A percentile compares a stretch with the other conserved stretches of the same genome.
Conservation (phyloP, 2,113 vertebrate genomes). For the Megaceryle maxima region DNA sequence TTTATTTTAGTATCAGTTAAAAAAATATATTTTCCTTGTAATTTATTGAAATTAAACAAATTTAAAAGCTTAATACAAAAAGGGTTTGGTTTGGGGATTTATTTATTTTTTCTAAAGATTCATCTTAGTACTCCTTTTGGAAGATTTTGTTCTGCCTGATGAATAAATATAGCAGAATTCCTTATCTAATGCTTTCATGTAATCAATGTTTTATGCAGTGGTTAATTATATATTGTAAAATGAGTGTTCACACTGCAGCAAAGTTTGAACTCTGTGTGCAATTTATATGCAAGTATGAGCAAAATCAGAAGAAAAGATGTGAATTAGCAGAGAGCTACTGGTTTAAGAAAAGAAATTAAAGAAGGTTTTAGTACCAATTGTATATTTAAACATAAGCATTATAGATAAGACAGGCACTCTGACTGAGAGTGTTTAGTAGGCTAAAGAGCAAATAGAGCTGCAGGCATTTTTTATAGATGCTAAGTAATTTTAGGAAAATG, state of each 20-base stretch:
- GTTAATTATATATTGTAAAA: slow-evolving; percentile 5
- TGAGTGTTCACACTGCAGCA: neutral
- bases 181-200: neutral
- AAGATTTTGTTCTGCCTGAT: neutral
- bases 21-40: neutral
- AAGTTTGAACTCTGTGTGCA: neutral
- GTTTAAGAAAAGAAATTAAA: neutral
- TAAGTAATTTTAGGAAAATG: neutral
- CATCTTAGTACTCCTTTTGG: neutral
- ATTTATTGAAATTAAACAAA: neutral
- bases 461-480: neutral
- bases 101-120: rapidly evolving
- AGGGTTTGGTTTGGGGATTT: neutral
- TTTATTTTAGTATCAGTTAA: neutral
- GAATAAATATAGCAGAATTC: neutral
- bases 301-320: neutral
- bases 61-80: neutral
- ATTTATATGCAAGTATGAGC: neutral
- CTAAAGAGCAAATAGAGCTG: neutral
- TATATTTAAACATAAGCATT: neutral
- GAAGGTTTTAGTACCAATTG: neutral
- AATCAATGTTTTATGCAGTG: slow-evolving; percentile 12
- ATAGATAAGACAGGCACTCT: neutral
- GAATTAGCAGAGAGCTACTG: neutral
- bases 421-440: neutral